These are phyloP conservation scores for Vannuccia rotundouncinata DNA, from an alignment of 2,888 invertebrate genomes.

Conservation along the genomic window DNA sequence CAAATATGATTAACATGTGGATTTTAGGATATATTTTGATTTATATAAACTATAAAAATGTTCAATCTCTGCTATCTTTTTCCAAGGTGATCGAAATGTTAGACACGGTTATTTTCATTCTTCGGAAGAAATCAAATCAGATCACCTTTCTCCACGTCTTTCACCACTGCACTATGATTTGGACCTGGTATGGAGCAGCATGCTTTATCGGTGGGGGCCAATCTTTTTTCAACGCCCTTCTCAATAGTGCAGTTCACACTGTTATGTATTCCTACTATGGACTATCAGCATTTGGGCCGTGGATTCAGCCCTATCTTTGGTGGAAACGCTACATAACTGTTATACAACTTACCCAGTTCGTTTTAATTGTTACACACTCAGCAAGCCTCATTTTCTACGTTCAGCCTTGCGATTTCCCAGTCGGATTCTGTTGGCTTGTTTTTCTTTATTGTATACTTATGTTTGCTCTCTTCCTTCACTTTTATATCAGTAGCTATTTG, in stretches of 20 bases:
- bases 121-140: not conserved
- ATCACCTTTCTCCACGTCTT: not conserved
- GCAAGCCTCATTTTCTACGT: not conserved
- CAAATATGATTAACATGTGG: too few relatives aligned
- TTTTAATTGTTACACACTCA: not conserved
- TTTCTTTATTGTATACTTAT: not conserved
- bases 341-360: constrained; percentile 5
- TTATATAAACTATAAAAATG: too few relatives aligned
- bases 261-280: constrained; percentile 34
- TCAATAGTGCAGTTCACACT: constrained; percentile 31
- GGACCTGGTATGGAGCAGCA: not conserved
- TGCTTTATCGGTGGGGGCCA: not conserved
- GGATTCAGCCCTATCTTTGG: constrained; percentile 31
- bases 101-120: too few relatives aligned
- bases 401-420: not conserved
- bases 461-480: not conserved
- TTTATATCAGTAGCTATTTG: not conserved
- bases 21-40: too few relatives aligned
- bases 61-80: too few relatives aligned
- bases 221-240: constrained; percentile 19
- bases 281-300: constrained; percentile 28
- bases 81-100: too few relatives aligned
- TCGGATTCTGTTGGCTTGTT: not conserved
- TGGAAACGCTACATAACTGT: constrained; percentile 32
- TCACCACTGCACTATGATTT: not conserved